Evolutionary conservation across 2,888 invertebrate species (phyloP).

Genomic region (Agriopis marginaria): DNA sequence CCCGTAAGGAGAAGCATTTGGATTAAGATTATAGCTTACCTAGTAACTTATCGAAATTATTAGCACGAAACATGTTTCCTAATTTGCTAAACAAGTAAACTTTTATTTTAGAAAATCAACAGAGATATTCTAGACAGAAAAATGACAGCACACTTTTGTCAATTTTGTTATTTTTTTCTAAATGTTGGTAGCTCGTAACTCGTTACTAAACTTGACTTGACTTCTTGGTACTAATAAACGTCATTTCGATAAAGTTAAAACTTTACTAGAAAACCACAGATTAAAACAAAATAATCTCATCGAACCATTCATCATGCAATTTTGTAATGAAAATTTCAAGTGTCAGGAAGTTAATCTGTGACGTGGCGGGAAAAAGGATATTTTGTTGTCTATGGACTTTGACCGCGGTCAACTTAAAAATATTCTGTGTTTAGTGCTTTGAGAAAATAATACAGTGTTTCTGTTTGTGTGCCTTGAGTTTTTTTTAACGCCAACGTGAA

Average conservation of each 20-base stretch:
- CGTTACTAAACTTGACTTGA: too few relatives aligned
- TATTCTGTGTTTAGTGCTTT: background rate
- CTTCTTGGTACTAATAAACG: conserved; percentile 23
- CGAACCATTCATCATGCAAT: too few relatives aligned
- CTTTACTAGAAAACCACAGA: conserved; percentile 7
- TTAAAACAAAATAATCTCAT: background rate
- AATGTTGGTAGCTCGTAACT: conserved; percentile 38
- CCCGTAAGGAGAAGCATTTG: conserved; percentile 12
- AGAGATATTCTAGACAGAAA: conserved; percentile 74
- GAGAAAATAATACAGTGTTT: too few relatives aligned
- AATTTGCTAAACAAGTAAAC: conserved; percentile 55
- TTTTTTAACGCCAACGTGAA: background rate
- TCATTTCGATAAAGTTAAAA: conserved; percentile 15
- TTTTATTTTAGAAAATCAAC: conserved; percentile 79
- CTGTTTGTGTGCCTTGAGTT: background rate
- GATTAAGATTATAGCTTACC: conserved; percentile 75
- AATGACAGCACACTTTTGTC: conserved; percentile 82
- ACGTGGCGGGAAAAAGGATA: background rate
- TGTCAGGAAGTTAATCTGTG: background rate
- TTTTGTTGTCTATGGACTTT: background rate
- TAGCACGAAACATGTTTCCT: conserved; percentile 87
- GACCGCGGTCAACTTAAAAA: background rate
- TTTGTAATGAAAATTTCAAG: too few relatives aligned
- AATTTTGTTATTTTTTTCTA: conserved; percentile 65
- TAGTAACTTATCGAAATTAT: conserved; percentile 89